Evolutionary conservation across 2,888 invertebrate species (phyloP), one percentile per base, ranked within the genome.

Genomic region (Drosophila affinis): DNA sequence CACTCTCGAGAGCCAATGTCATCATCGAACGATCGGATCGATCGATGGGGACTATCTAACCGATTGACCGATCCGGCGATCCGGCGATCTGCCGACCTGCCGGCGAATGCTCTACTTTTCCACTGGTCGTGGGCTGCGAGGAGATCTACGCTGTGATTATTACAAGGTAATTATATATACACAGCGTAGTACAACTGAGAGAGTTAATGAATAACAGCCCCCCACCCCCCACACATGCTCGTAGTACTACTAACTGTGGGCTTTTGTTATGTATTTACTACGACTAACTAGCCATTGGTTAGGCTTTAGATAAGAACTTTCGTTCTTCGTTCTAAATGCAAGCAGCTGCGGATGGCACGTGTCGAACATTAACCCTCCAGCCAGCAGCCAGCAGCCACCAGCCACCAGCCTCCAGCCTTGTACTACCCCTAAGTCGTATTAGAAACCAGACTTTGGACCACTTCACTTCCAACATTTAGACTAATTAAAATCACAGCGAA

Each of bases 401-500:
- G 1, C 1, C 18, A 1, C 18, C 18, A 18, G 18, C 10, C 34
- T 4, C 34, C 32, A 10, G 12, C 39, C 5, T n/a, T 7, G 7
- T n/a, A 6, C 2, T 39, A 39, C 39, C 39, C 39, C 39, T 3
- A n/a, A n/a, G 39, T n/a, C 39, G 39, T 39, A 39, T 39, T 39
- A 7, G 7, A 39, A 39, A 39, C 39, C 39, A 39, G 39, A 39
- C 39, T 39, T 39, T 39, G n/a, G n/a, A 39, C 48, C 48, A 39
- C 39, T 39, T 39, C 34, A 27, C 34, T 29, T 34, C 18, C n/a
- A 54, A 44, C n/a, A 17, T 48, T 62, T 65, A 10, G 39, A 54
- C 56, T 67, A 67, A 65, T 65, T 67, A 67, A 51, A 64, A 65
- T 57, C 48, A 29, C 39, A 45, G 34, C 61, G 24, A 53, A 46